phyloP scores from a whole-genome alignment of 2,113 vertebrate species.

The human (Homo sapiens) region GRCh38 chr2:42746001-42746500 shows the following conservation, averaged over 20 bases:
- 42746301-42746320: neutral
- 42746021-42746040: no score
- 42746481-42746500: neutral
- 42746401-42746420: neutral
- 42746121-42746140: neutral
- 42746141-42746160: constrained; percentile 19
- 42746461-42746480: neutral
- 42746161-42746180: neutral
- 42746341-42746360: neutral
- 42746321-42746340: neutral
- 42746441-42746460: neutral
- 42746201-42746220: neutral
- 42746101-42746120: neutral
- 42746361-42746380: neutral
- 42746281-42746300: neutral
- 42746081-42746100: no score
- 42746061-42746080: no score
- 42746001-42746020: no score
- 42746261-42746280: neutral
- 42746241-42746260: neutral
- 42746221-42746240: constrained; percentile 5
- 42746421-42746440: neutral
- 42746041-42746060: no score
- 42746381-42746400: neutral
- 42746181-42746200: neutral